Conservation (phyloP, 2,888 invertebrate species). For the Spodoptera exigua region DNA sequence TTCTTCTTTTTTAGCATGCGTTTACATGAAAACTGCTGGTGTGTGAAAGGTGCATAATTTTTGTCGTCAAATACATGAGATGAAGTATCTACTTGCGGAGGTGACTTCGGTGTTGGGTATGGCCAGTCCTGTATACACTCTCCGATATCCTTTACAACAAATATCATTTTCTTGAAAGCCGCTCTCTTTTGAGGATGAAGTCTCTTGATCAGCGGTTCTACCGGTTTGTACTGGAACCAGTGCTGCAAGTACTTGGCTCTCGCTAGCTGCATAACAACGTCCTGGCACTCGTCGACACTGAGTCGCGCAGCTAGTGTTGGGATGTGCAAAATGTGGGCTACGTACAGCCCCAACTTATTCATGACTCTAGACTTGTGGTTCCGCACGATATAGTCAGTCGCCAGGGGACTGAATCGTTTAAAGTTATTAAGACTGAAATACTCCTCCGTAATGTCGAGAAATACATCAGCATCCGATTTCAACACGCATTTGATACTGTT, state of each 20-base stretch:
- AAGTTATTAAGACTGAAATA: constrained; percentile 59
- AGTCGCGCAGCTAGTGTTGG: constrained; percentile 66
- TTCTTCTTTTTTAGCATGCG: constrained; percentile 9
- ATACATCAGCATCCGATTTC: constrained; percentile 66
- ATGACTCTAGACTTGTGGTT: constrained; percentile 65
- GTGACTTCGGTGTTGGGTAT: constrained; percentile 54
- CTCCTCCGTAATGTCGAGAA: constrained; percentile 70
- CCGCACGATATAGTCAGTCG: constrained; percentile 68
- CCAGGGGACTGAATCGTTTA: constrained; percentile 52
- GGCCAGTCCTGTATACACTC: constrained; percentile 63
- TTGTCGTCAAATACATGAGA: constrained; percentile 49
- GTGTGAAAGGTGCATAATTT: neutral
- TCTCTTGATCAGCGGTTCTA: constrained; percentile 72
- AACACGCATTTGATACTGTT: constrained; percentile 65
- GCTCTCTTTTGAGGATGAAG: constrained; percentile 61
- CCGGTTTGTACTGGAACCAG: constrained; percentile 69
- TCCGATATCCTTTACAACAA: constrained; percentile 68
- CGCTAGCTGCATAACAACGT: constrained; percentile 66
- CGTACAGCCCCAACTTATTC: constrained; percentile 71
- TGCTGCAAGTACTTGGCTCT: constrained; percentile 66
- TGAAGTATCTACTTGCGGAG: constrained; percentile 3
- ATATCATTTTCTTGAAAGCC: constrained; percentile 68
- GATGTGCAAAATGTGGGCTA: constrained; percentile 65
- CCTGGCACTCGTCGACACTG: constrained; percentile 66
- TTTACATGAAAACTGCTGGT: neutral